phyloP scores from a whole-genome alignment of 2,797 vertebrate species.

The Bovichtus variegatus region DNA sequence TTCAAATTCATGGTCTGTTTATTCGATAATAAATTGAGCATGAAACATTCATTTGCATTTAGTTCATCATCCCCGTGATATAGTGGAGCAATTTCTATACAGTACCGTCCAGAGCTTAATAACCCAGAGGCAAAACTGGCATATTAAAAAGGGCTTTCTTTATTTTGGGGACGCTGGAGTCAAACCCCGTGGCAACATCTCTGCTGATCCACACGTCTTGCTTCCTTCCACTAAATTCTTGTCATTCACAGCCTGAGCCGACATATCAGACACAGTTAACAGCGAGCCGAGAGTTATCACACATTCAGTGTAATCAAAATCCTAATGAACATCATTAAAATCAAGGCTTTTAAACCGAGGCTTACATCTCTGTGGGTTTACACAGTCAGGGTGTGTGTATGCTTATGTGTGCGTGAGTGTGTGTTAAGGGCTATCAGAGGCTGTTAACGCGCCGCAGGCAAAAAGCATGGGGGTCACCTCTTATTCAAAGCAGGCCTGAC shows the following conservation, averaged over 20 bases:
- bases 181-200: slow-evolving; percentile 56
- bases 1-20: slow-evolving; percentile 75
- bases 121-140: slow-evolving; percentile 58
- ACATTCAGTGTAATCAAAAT: slow-evolving; percentile 69
- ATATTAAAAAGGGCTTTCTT: slow-evolving; percentile 62
- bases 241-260: slow-evolving; percentile 64
- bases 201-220: slow-evolving; percentile 53
- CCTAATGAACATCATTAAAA: slow-evolving; percentile 76
- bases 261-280: slow-evolving; percentile 68
- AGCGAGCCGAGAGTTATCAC: slow-evolving; percentile 58
- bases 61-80: slow-evolving; percentile 69
- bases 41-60: slow-evolving; percentile 78
- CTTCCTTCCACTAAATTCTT: slow-evolving; percentile 65
- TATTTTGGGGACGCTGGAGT: slow-evolving; percentile 65
- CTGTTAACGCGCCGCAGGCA: slow-evolving; percentile 48
- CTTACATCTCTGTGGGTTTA: slow-evolving; percentile 53
- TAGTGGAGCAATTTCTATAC: slow-evolving; percentile 65
- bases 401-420: slow-evolving; percentile 10
- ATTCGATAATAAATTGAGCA: slow-evolving; percentile 78
- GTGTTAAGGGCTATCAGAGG: slow-evolving; percentile 41
- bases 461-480: slow-evolving; percentile 62
- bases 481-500: slow-evolving; percentile 61
- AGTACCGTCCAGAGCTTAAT: slow-evolving; percentile 56
- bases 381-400: slow-evolving; percentile 20
- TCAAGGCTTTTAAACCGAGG: slow-evolving; percentile 47